Percentiles rank a stretch among this genome's conserved stretches.
Conservation (phyloP, 2,113 vertebrate genomes). For the Lycaon pictus region DNA sequence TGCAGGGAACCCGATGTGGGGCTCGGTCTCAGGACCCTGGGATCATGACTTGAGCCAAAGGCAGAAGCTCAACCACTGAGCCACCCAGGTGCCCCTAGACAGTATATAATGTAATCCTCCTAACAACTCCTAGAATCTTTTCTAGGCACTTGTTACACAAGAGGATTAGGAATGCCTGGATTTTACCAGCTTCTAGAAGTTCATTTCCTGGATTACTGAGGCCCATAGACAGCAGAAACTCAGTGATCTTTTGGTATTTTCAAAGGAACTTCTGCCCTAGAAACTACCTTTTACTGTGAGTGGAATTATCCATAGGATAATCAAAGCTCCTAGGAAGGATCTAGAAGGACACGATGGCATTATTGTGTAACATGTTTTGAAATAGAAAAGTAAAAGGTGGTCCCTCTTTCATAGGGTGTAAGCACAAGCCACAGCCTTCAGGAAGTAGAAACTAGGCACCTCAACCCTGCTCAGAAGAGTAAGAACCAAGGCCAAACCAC, state of each 20-base stretch:
- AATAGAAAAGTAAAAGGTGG: slow-evolving; percentile 35
- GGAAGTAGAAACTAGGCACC: slow-evolving; percentile 48
- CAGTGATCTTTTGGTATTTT: slow-evolving; percentile 5
- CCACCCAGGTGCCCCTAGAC: background rate
- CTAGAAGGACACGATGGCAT: background rate
- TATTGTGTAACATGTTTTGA: background rate
- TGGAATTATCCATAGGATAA: slow-evolving; percentile 39
- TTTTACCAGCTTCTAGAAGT: slow-evolving; percentile 23
- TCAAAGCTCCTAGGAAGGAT: slow-evolving; percentile 22
- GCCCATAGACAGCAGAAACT: background rate
- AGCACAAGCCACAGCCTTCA: slow-evolving; percentile 44
- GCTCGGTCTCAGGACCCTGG: too few relatives aligned
- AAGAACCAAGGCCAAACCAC: background rate
- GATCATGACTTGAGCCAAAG: too few relatives aligned
- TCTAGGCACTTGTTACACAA: slow-evolving; percentile 15
- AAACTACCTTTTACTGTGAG: slow-evolving; percentile 55
- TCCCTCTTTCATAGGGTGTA: slow-evolving; percentile 48
- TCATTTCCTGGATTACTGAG: slow-evolving; percentile 53
- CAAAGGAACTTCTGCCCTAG: slow-evolving; percentile 7
- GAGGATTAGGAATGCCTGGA: slow-evolving; percentile 38
- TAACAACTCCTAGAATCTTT: background rate
- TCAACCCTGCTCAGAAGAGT: background rate
- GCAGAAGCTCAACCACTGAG: too few relatives aligned
- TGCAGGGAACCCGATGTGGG: too few relatives aligned
- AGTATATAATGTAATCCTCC: slow-evolving; percentile 31